Base-by-base conservation (phyloP, 1,140 invertebrate species). In the Diuraphis noxia region DNA sequence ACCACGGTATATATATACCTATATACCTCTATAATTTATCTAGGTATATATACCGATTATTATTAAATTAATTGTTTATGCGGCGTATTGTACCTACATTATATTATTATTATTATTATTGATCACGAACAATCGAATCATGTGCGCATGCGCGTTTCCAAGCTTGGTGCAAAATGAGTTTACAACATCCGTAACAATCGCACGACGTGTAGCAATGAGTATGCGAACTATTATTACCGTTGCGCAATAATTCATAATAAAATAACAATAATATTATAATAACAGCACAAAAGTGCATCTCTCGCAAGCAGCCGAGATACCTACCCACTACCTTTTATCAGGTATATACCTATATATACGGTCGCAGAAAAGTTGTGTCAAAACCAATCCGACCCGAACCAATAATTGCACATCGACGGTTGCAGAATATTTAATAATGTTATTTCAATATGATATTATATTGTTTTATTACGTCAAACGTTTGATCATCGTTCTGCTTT, bases 81-180 rank as follows among this genome's bases (percentile, higher is more conserved):
- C n/a, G 41, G 43, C n/a, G n/a, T 46, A 84, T 84, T 84, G 82
- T 84, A 41, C 19, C 21, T n/a, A n/a, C 30, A 34, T 82, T 82
- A 49, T 5, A 43, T 43, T 49, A 49, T 49, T 49, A 49, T 49
- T 49, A 49, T 49, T 46, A 43, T 84, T 84, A 84, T 84, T 84
- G 82, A 84, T 46, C 41, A 43, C 82, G 82, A 84, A 84, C 17
- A 84, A 84, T 84, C 43, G 82, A 84, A 84, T 84, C 82, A 84
- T 41, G 41, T 10, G 82, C 82, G 82, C 30, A 1, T 17, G 30
- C 17, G 10, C 41, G 30, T 41, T 81, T 81, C 41, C 82, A 84
- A 43, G 82, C 82, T 84, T 41, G 7, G 82, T 6, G 82, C 43
- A 41, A 84, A 84, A 43, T 34, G 82, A 43, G 82, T 84, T 84